Base-by-base conservation (phyloP, 30 jellyfish, hydroid and myxozoan species). In the Chrysaora quinquecirrha region DNA sequence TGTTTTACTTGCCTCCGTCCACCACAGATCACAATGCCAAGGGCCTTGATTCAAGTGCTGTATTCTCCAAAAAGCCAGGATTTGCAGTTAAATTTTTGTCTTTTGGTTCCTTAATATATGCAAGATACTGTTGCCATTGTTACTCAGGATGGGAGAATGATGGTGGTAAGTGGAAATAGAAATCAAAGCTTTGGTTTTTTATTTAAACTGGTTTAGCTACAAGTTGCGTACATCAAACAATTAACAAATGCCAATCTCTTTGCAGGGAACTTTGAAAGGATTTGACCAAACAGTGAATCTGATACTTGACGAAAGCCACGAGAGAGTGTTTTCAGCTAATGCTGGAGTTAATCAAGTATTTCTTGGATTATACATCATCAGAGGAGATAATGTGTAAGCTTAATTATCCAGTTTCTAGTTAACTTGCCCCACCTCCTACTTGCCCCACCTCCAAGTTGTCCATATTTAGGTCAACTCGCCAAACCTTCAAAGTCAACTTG, bases 381-480 rank as follows among this genome's bases (percentile, higher is more conserved):
- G 99, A 71, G 99, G 99, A 54, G 99, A 95, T 64, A 95, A 95
- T 54, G 91, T 95, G 99, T 95, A 78, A 88, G 97, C 83, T 14
- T 38, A 14, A 38, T n/a, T n/a, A n/a, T n/a, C n/a, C n/a, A n/a
- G n/a, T n/a, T n/a, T n/a, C n/a, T n/a, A n/a, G n/a, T n/a, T n/a
- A n/a, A n/a, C n/a, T n/a, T n/a, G n/a, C n/a, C n/a, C n/a, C n/a
- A n/a, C n/a, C n/a, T n/a, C n/a, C n/a, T n/a, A n/a, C n/a, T n/a
- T n/a, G n/a, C n/a, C n/a, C n/a, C n/a, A n/a, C n/a, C n/a, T n/a
- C n/a, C n/a, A n/a, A n/a, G n/a, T n/a, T n/a, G n/a, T n/a, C n/a
- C n/a, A n/a, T n/a, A n/a, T n/a, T n/a, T n/a, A n/a, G n/a, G n/a
- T n/a, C n/a, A n/a, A n/a, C n/a, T n/a, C n/a, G n/a, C n/a, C n/a